Percentiles rank a stretch among this genome's conserved stretches.
Conservation (phyloP, 2,113 vertebrate species). For the Miniopterus natalensis region DNA sequence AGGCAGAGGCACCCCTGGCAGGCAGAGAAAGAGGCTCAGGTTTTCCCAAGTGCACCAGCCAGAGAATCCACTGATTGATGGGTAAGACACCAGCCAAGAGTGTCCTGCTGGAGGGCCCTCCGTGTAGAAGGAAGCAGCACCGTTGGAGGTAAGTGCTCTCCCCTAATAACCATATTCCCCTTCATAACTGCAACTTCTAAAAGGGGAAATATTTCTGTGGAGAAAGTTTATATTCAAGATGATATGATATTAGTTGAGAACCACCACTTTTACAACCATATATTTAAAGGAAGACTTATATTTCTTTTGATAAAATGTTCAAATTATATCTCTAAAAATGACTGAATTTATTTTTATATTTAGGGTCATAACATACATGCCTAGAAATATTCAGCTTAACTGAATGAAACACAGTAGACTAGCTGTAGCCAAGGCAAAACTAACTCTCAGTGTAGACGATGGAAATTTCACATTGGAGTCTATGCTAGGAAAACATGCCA, state of each 20-base stretch:
- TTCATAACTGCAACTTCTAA: not conserved
- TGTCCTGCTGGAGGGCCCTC: not conserved
- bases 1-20: not conserved
- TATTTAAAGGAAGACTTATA: not conserved
- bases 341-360: not conserved
- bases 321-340: not conserved
- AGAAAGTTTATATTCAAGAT: not conserved
- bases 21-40: not conserved
- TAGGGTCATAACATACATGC: not conserved
- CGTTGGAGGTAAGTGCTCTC: not conserved
- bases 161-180: not conserved
- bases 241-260: not conserved
- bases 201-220: not conserved
- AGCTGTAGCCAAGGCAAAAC: too few species aligned
- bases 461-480: not conserved
- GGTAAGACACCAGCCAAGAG: not conserved
- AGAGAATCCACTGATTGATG: not conserved
- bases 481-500: not conserved
- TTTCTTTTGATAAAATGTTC: conserved; percentile 11
- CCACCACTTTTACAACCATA: not conserved
- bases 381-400: not conserved
- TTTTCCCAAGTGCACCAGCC: not conserved
- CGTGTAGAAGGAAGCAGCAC: not conserved
- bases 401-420: not conserved
- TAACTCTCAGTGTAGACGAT: not conserved